Evolutionary conservation across 2,888 invertebrate species (phyloP), one percentile per base, ranked within the genome.

Genomic region (Drosophila affinis): DNA sequence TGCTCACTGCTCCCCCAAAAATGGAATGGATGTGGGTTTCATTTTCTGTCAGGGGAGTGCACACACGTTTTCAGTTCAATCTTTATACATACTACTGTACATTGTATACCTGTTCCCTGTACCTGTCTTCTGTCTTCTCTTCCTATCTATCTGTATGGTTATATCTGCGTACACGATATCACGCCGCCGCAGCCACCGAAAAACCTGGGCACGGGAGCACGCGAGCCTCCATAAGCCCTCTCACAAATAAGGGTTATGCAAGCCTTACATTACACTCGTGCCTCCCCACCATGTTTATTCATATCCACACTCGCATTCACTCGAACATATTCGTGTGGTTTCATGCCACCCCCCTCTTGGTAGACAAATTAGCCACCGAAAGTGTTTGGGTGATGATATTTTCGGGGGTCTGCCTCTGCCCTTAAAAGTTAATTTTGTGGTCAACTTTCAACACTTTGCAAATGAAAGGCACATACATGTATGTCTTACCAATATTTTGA

Each of bases 121-220:
- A 52, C 39, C 58, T 44, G 49, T 27, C 59, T 51, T 63, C 58
- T 44, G 49, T 27, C 59, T 51, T 63, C 56, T 27, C 59, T 51
- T 63, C 56, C 60, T 56, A 47, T 68, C 57, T 74, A 76, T 77
- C 76, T 64, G 17, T 39, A 47, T 48, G 62, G 70, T 73, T 72
- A 62, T 79, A 81, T 79, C 82, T 79, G 69, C 72, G 76, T 79
- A 75, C 85, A 85, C 83, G 76, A 81, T 77, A 79, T 82, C 87
- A 87, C 67, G 79, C 70, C 60, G 75, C 34, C 48, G 34, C 48
- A 18, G 63, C 61, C 55, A 46, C 61, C 29, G 44, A 48, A 21
- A 70, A 60, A 39, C 45, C 47, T 27, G 39, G 45, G 69, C 67
- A 62, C 64, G 81, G 78, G 73, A 84, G 78, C 80, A 84, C 82